These are phyloP conservation scores for Pseudomyrmex flavicornis DNA, from an alignment of 1,140 invertebrate genomes.

Conservation along the genomic window DNA sequence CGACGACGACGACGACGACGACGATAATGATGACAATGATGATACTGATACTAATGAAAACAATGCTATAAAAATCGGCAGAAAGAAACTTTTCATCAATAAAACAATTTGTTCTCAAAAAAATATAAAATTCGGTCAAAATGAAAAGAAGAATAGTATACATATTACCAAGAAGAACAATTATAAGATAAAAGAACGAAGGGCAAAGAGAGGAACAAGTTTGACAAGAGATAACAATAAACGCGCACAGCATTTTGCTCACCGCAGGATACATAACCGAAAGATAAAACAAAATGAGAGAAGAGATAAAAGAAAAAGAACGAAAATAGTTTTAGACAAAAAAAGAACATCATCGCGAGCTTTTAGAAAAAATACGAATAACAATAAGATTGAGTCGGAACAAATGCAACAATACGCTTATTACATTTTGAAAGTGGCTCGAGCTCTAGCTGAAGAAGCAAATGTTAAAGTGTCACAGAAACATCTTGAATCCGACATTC, in stretches of 20 bases:
- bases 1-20: too few species aligned
- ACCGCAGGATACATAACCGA: not conserved
- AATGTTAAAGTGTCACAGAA: constrained; percentile 15
- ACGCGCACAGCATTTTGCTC: not conserved
- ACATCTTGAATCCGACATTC: constrained; percentile 21
- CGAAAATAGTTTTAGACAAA: not conserved
- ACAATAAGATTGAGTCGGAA: not conserved
- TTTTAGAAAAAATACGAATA: not conserved
- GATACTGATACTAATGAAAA: too few species aligned
- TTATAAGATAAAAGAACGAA: not conserved
- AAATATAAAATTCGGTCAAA: constrained; percentile 2
- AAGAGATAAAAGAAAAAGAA: not conserved
- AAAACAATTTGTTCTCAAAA: not conserved
- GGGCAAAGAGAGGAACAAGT: not conserved
- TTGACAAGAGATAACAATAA: not conserved
- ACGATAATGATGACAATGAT: too few species aligned
- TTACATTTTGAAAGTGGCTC: constrained; percentile 37
- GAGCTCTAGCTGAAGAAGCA: constrained; percentile 26
- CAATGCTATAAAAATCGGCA: not conserved
- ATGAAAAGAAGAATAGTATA: not conserved
- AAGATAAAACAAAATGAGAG: not conserved
- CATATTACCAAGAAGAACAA: not conserved
- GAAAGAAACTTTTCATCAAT: not conserved
- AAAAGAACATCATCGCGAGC: not conserved
- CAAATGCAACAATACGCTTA: not conserved